Percentiles rank a stretch among this genome's conserved stretches.
Conservation (phyloP, 2,113 vertebrate species). For the Pelodiscus sinensis region DNA sequence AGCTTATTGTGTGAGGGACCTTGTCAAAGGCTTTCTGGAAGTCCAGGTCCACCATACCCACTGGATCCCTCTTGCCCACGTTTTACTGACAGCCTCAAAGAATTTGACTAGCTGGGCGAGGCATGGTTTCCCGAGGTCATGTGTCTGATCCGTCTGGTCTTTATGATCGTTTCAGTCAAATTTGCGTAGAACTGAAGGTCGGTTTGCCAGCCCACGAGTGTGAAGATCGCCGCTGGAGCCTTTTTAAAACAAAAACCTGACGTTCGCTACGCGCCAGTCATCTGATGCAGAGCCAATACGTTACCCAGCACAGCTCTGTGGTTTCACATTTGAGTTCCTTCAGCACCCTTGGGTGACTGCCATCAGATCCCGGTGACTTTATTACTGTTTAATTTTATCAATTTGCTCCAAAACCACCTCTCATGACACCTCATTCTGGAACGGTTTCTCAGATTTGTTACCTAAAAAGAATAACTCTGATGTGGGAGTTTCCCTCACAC, state of each 20-base stretch:
- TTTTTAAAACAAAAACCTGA: neutral
- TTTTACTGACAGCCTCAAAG: neutral
- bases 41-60: neutral
- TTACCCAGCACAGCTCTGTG: neutral
- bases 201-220: neutral
- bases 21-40: neutral
- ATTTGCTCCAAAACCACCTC: neutral
- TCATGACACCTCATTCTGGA: neutral
- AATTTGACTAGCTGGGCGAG: neutral
- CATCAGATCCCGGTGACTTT: neutral
- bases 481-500: neutral
- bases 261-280: neutral
- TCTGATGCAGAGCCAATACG: neutral
- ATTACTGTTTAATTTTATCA: neutral
- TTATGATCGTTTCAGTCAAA: neutral
- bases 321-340: neutral
- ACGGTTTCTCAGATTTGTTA: neutral
- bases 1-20: neutral
- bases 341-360: neutral
- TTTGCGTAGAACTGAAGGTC: neutral
- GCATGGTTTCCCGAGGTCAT: neutral
- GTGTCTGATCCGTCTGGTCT: neutral
- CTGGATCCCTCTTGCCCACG: neutral
- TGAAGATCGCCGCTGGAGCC: neutral
- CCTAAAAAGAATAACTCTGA: neutral